These are phyloP conservation scores for Picus viridis DNA, from an alignment of 2,797 vertebrate genomes.

Conservation along the genomic window DNA sequence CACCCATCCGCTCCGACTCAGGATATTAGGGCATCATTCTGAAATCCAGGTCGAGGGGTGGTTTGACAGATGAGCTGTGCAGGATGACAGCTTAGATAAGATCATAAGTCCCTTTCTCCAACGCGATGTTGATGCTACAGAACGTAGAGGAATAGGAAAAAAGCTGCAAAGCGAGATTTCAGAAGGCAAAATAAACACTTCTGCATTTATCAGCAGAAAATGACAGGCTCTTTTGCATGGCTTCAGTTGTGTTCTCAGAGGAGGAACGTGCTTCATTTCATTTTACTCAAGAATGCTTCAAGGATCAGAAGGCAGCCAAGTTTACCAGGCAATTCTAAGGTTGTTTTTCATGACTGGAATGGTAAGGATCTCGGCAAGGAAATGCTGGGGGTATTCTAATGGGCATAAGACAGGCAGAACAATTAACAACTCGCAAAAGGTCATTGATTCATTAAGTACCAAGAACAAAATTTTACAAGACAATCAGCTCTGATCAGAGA, in stretches of 20 bases:
- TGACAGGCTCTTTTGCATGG: neutral
- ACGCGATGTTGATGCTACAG: neutral
- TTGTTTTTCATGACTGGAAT: neutral
- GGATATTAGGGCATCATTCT: neutral
- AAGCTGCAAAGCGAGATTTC: slow-evolving; percentile 6
- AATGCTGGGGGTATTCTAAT: neutral
- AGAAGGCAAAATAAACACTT: neutral
- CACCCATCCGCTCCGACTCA: neutral
- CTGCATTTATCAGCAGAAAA: neutral
- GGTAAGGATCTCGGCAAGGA: neutral
- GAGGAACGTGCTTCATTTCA: slow-evolving; percentile 5
- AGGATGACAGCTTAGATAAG: slow-evolving; percentile 20
- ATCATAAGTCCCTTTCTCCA: neutral
- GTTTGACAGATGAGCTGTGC: neutral
- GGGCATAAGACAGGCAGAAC: neutral
- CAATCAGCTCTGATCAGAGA: neutral
- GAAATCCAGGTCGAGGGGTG: neutral
- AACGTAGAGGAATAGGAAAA: neutral
- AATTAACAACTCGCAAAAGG: neutral
- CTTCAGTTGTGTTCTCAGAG: neutral
- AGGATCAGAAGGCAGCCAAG: neutral
- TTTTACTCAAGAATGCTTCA: neutral
- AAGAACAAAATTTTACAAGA: neutral
- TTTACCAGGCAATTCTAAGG: neutral
- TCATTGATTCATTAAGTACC: neutral